phyloP scores from a whole-genome alignment of 2,113 vertebrate genomes.

The Charadrius vociferus region DNA sequence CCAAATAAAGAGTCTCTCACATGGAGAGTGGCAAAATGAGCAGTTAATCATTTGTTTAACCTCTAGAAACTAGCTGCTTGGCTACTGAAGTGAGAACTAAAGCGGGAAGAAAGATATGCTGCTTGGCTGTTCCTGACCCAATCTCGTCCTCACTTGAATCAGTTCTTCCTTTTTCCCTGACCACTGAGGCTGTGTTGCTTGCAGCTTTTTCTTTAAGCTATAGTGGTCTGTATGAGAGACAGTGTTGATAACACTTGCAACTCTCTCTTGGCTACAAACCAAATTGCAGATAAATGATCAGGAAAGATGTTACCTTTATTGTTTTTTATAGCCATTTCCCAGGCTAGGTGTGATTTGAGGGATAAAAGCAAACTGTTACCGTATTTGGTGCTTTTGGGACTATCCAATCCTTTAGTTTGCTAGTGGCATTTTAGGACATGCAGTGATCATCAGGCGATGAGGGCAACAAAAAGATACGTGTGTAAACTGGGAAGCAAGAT shows the following conservation, averaged over 20 bases:
- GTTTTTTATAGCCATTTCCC: neutral
- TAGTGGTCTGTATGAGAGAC: neutral
- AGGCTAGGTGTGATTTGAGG: neutral
- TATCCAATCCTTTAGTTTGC: neutral
- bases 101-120: neutral
- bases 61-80: neutral
- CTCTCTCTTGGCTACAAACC: neutral
- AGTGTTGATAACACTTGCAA: neutral
- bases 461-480: neutral
- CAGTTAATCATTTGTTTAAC: neutral
- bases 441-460: fast-evolving
- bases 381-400: neutral
- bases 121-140: neutral
- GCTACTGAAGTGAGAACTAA: neutral
- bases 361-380: neutral
- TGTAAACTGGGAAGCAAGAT: neutral
- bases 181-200: neutral
- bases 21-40: neutral
- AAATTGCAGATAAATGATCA: neutral
- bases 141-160: neutral
- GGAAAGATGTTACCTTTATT: neutral
- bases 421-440: neutral
- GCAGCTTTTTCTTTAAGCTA: neutral
- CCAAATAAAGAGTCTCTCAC: neutral
- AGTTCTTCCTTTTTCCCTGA: neutral